Evolutionary conservation across 1,140 invertebrate genomes (phyloP), one percentile per base, ranked within the genome.

Genomic region (Druon quercuslanigerum): DNA sequence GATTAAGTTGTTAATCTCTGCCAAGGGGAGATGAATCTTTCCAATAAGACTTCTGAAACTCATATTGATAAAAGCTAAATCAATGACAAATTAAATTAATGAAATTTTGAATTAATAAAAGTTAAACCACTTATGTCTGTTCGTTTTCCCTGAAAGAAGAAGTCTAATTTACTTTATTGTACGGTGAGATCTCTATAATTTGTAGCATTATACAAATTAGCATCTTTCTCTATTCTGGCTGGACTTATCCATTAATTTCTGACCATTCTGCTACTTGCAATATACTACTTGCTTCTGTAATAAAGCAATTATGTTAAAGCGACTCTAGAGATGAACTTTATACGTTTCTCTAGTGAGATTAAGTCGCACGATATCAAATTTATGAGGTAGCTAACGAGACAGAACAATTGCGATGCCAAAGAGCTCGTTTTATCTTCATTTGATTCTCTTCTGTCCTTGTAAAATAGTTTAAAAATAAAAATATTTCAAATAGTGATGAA

Each of bases 391-490:
- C 33, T 33, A 66, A 40, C 25, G 14, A 66, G 25, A 66, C 60
- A 46, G 40, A 66, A 66, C 60, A 66, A 66, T 46, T 66, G 14
- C 60, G 60, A 66, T 66, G 60, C 46, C 60, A 66, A 66, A 66
- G 60, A 66, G 60, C 25, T 66, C 60, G 60, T 66, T 66, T 66
- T 66, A 66, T 66, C 60, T 66, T n/a, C 60, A 66, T 66, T 66
- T 66, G 25, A 66, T 66, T 46, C 60, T 16, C 60, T n/a, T 25
- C 40, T 33, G 33, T 66, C 60, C 40, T 66, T 66, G 13, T 66
- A 46, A 66, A 66, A 16, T 66, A 25, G 40, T 13, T 66, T 66
- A 40, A 40, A 40, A n/a, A 33, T 40, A 8, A 40, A 40, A 66
- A 16, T 33, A n/a, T 33, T 46, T 60, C 5, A 20, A 60, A 60